phyloP scores from a whole-genome alignment of 2,797 vertebrate genomes.

The Acestrorhynchus altus region DNA sequence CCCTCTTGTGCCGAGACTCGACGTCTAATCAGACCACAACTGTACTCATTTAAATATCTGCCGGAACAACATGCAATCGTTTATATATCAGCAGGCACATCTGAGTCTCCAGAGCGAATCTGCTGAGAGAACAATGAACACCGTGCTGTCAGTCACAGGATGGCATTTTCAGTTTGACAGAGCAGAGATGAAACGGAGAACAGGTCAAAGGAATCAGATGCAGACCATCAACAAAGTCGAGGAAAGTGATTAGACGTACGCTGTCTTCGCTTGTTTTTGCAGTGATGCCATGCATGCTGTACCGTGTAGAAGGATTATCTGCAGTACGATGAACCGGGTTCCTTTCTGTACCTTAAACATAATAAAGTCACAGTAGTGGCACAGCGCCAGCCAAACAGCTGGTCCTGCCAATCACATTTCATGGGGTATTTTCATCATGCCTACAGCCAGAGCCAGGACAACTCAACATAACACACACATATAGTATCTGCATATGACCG shows the following conservation, averaged over 20 bases:
- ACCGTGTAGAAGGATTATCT: too few relatives aligned
- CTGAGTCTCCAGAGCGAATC: background rate
- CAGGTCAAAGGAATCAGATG: background rate
- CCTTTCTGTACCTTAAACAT: constrained; percentile 30
- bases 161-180: background rate
- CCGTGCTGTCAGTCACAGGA: background rate
- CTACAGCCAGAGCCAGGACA: constrained; percentile 48
- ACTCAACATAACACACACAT: background rate
- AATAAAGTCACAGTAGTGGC: constrained; percentile 59
- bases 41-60: too few relatives aligned
- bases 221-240: background rate
- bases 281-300: background rate
- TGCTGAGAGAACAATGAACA: background rate
- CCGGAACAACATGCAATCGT: too few relatives aligned
- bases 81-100: background rate
- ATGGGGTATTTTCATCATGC: constrained; percentile 61
- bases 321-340: background rate
- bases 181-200: background rate
- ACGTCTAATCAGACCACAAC: too few relatives aligned
- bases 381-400: constrained; percentile 68
- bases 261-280: background rate
- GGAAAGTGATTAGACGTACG: background rate
- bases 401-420: constrained; percentile 63
- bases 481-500: constrained; percentile 57
- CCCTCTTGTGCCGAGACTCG: too few relatives aligned